Conservation (phyloP, 1,140 invertebrate genomes). For the Aphidius ervi region DNA sequence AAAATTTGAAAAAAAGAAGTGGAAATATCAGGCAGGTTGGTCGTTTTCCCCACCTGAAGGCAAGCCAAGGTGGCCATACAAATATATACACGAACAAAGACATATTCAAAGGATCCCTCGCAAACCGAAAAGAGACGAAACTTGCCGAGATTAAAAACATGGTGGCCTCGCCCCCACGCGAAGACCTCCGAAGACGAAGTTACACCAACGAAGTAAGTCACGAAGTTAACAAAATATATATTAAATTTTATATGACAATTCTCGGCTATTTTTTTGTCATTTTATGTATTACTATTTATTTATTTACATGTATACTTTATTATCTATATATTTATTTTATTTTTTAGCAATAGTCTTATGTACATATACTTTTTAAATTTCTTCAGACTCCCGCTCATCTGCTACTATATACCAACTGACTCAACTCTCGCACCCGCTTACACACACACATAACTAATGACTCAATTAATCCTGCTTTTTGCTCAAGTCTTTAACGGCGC, state of each 20-base stretch:
- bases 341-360: neutral
- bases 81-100: constrained; percentile 28
- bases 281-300: neutral
- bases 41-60: constrained; percentile 48
- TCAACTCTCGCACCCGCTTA: neutral
- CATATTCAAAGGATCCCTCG: too few species aligned
- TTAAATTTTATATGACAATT: constrained; percentile 13
- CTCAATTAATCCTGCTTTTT: constrained; percentile 31
- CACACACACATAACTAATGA: constrained; percentile 29
- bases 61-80: constrained; percentile 47
- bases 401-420: neutral
- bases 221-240: constrained; percentile 4
- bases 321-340: neutral
- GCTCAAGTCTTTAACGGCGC: constrained; percentile 16
- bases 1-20: constrained; percentile 30
- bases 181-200: constrained; percentile 33
- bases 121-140: constrained; percentile 16
- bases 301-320: neutral
- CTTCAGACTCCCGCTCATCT: neutral
- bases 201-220: neutral
- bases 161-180: constrained; percentile 54
- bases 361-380: neutral
- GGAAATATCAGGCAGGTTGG: constrained; percentile 45
- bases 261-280: neutral
- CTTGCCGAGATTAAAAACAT: constrained; percentile 33